Evolutionary conservation across 2,113 vertebrate genomes (phyloP).

Genomic region (Xiphorhynchus elegans): DNA sequence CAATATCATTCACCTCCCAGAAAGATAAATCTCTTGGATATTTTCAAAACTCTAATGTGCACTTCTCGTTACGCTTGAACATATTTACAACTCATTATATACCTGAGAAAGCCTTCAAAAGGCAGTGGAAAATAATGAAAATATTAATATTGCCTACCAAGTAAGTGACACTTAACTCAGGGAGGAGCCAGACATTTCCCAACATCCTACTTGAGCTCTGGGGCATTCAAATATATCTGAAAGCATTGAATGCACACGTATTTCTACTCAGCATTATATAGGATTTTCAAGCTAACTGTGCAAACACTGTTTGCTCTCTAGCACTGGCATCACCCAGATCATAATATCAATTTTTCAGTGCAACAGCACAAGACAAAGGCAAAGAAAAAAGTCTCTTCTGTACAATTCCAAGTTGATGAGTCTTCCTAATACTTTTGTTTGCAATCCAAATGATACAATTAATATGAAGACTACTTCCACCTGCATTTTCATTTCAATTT

Average conservation of each 20-base stretch:
- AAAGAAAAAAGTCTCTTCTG: neutral
- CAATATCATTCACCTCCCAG: neutral
- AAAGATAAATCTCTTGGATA: neutral
- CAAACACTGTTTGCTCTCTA: neutral
- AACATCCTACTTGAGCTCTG: neutral
- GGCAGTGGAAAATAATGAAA: neutral
- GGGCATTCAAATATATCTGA: neutral
- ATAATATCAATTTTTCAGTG: neutral
- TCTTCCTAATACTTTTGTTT: neutral
- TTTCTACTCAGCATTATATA: neutral
- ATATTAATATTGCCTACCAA: neutral
- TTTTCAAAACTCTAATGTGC: neutral
- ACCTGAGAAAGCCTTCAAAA: neutral
- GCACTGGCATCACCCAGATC: neutral
- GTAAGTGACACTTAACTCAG: neutral
- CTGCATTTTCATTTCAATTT: neutral
- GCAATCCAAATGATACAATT: neutral
- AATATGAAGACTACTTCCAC: neutral
- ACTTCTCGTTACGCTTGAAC: neutral
- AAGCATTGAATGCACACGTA: fast-evolving
- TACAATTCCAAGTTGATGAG: neutral
- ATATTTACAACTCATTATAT: neutral
- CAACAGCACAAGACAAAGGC: neutral
- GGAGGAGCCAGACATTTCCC: neutral
- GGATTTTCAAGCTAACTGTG: neutral